Percentiles rank a stretch among this genome's conserved stretches.
These are phyloP conservation scores for Gymnocypris eckloni DNA, from an alignment of 2,797 vertebrate genomes.

Conservation along the genomic window DNA sequence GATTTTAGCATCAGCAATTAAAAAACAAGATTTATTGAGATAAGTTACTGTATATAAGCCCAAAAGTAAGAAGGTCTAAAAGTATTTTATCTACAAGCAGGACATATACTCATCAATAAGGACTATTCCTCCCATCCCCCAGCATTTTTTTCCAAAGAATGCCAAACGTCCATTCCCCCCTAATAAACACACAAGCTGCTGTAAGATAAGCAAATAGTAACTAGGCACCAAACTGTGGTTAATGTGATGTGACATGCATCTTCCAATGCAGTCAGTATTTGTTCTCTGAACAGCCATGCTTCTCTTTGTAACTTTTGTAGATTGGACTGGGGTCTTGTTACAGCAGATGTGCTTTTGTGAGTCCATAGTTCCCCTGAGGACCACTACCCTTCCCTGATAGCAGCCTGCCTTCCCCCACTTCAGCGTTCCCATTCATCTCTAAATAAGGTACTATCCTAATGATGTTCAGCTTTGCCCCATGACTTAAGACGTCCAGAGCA, in stretches of 20 bases:
- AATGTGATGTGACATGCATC: background rate
- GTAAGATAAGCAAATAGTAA: background rate
- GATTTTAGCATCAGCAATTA: background rate
- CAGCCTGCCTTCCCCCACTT: conserved; percentile 31
- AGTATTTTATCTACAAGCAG: background rate
- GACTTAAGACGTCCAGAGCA: conserved; percentile 24
- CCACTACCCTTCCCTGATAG: conserved; percentile 40
- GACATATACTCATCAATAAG: conserved; percentile 2
- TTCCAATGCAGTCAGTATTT: background rate
- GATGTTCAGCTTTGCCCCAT: conserved; percentile 37
- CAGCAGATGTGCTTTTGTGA: conserved; percentile 55
- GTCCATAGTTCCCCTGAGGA: conserved; percentile 45
- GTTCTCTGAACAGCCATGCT: conserved; percentile 13
- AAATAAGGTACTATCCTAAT: conserved; percentile 34
- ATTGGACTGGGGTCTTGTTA: conserved; percentile 34
- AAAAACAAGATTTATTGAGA: background rate
- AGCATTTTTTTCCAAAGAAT: conserved; percentile 31
- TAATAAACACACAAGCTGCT: conserved; percentile 30
- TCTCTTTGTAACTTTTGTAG: conserved; percentile 41
- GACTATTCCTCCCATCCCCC: conserved; percentile 35
- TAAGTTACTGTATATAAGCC: background rate
- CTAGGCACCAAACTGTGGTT: background rate
- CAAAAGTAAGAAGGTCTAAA: conserved; percentile 12
- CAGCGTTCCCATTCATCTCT: background rate
- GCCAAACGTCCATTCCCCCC: conserved; percentile 8